Percentiles rank a stretch among this genome's conserved stretches.
Evolutionary conservation across 2,113 vertebrate genomes (phyloP).

Genomic region (Zosterops hypoxanthus): DNA sequence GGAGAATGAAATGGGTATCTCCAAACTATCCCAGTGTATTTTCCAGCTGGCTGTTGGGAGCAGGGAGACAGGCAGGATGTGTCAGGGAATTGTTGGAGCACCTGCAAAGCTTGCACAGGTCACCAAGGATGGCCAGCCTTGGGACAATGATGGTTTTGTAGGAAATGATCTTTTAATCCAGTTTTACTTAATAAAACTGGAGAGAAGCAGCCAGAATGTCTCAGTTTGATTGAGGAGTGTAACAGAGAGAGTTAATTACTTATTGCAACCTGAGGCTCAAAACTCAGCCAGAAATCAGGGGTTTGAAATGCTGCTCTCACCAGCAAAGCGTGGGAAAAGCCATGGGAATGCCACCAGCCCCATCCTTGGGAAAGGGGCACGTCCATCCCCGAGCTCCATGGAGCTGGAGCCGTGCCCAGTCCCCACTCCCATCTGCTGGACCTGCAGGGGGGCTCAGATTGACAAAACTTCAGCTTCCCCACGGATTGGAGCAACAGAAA

Average conservation of each 20-base stretch:
- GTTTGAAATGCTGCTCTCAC: neutral
- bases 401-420: neutral
- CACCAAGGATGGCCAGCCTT: neutral
- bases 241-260: neutral
- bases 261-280: neutral
- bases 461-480: neutral
- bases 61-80: neutral
- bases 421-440: neutral
- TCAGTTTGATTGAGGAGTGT: neutral
- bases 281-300: neutral
- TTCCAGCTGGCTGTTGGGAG: neutral
- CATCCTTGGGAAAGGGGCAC: neutral
- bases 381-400: neutral
- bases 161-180: neutral
- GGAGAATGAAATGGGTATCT: neutral
- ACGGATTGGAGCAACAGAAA: neutral
- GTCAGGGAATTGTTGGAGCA: neutral
- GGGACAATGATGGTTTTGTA: neutral
- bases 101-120: neutral
- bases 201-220: neutral
- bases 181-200: neutral
- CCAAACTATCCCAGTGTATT: accelerated
- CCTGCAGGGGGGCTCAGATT: neutral
- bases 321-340: neutral
- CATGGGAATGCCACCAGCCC: accelerated